Conservation (phyloP, 2,113 vertebrate genomes). For the Forbesichthys papilliferus region DNA sequence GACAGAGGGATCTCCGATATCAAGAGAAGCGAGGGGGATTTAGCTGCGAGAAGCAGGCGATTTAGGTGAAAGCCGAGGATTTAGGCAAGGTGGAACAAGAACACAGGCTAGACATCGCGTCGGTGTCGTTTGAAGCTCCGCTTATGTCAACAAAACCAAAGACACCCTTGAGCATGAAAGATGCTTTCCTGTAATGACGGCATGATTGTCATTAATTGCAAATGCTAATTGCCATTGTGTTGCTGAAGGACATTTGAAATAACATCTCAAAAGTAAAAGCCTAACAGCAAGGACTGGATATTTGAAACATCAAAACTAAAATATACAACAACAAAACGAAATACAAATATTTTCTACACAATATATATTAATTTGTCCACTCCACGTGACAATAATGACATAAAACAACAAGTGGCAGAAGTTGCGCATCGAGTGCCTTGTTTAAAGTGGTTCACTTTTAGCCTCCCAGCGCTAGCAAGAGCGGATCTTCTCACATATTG, state of each 20-base stretch:
- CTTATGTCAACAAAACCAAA: not conserved
- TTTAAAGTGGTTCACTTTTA: conserved; percentile 61
- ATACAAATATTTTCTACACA: conserved; percentile 25
- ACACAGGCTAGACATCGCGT: not conserved
- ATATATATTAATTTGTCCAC: conserved; percentile 5
- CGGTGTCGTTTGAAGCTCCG: conserved; percentile 13
- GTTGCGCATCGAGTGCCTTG: conserved; percentile 46
- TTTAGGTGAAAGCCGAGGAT: not conserved
- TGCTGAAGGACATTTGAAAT: conserved; percentile 54
- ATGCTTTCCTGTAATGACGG: conserved; percentile 20
- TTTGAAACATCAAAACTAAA: not conserved
- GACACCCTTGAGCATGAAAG: not conserved
- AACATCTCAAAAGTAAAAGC: conserved; percentile 32
- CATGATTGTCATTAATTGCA: conserved; percentile 48
- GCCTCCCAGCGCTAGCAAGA: conserved; percentile 31
- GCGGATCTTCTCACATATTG: conserved; percentile 62
- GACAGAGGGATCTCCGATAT: conserved; percentile 7
- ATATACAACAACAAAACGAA: not conserved
- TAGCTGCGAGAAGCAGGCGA: not conserved
- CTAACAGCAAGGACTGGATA: conserved; percentile 9
- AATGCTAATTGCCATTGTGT: conserved; percentile 49
- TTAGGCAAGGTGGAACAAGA: not conserved
- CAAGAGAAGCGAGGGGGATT: conserved; percentile 19
- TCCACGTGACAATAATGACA: conserved; percentile 28
- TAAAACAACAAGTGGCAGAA: conserved; percentile 49